Percentiles rank a stretch among this genome's conserved stretches.
Conservation (phyloP, 2,888 invertebrate species). For the Dioctria linearis region DNA sequence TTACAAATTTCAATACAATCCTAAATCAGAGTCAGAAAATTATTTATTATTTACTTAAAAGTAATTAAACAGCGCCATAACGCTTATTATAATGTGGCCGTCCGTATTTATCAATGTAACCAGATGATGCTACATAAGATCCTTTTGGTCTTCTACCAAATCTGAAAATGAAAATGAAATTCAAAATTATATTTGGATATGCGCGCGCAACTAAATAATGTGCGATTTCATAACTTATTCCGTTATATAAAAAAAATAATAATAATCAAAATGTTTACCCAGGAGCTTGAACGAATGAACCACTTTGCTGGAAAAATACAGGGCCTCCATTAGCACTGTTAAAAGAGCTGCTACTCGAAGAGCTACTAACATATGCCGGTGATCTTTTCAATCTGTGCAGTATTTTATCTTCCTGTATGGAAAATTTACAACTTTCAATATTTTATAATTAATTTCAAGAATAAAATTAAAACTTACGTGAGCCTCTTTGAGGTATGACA, state of each 20-base stretch:
- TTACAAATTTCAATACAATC: too few species aligned
- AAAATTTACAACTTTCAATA: neutral
- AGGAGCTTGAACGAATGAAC: neutral
- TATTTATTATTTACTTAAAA: too few species aligned
- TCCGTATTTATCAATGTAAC: conserved; percentile 50
- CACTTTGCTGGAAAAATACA: conserved; percentile 32
- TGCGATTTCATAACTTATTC: neutral
- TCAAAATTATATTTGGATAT: neutral
- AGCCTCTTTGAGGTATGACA: conserved; percentile 40
- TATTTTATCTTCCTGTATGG: conserved; percentile 16
- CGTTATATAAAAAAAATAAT: neutral
- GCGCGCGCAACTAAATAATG: too few species aligned
- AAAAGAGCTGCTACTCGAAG: conserved; percentile 25
- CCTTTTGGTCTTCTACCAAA: neutral
- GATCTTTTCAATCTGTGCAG: conserved; percentile 40
- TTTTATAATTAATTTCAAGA: too few species aligned
- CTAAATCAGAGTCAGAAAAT: too few species aligned
- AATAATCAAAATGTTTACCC: neutral
- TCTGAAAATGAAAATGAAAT: neutral
- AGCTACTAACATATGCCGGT: conserved; percentile 30
- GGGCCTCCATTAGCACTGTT: conserved; percentile 41
- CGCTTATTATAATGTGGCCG: conserved; percentile 49
- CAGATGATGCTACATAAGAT: conserved; percentile 21
- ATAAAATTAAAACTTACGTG: conserved; percentile 46
- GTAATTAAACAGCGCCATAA: conserved; percentile 9